Conservation (phyloP, 2,888 invertebrate genomes). For the Alsophila aescularia region DNA sequence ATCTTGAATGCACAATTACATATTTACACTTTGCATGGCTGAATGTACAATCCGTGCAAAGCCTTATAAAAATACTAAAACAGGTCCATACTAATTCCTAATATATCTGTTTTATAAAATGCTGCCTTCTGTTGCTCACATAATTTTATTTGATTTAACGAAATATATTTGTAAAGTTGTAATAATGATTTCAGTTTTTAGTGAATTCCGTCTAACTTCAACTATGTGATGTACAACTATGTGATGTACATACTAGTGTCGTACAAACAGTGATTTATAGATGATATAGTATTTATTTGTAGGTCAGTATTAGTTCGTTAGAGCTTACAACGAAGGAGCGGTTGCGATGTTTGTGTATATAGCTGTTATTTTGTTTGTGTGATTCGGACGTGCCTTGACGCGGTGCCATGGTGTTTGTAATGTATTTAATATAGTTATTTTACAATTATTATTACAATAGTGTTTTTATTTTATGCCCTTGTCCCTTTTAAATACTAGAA, state of each 20-base stretch:
- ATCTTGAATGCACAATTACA: no score
- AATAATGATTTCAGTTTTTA: not conserved
- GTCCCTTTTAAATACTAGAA: no score
- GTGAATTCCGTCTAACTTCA: not conserved
- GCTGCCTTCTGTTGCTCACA: no score
- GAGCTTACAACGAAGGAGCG: constrained; percentile 32
- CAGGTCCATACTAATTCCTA: no score
- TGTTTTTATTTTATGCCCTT: constrained; percentile 22
- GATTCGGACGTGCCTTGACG: constrained; percentile 70
- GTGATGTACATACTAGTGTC: constrained; percentile 37
- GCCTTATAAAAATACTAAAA: no score
- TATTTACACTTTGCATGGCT: no score
- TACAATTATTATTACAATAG: constrained; percentile 32
- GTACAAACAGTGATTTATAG: constrained; percentile 43
- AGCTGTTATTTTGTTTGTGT: constrained; percentile 48
- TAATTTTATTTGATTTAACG: not conserved
- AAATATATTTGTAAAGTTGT: not conserved
- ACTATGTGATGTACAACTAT: no score
- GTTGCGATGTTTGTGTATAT: constrained; percentile 44
- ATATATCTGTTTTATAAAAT: no score
- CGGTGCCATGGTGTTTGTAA: constrained; percentile 76
- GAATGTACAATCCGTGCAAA: no score
- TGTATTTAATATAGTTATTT: constrained; percentile 58
- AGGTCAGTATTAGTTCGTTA: constrained; percentile 43
- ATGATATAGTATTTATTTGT: constrained; percentile 44